A percentile compares a stretch with the other conserved stretches of the same genome.
Evolutionary conservation across 2,888 invertebrate species (phyloP).

Genomic region (Eilema griseolum): DNA sequence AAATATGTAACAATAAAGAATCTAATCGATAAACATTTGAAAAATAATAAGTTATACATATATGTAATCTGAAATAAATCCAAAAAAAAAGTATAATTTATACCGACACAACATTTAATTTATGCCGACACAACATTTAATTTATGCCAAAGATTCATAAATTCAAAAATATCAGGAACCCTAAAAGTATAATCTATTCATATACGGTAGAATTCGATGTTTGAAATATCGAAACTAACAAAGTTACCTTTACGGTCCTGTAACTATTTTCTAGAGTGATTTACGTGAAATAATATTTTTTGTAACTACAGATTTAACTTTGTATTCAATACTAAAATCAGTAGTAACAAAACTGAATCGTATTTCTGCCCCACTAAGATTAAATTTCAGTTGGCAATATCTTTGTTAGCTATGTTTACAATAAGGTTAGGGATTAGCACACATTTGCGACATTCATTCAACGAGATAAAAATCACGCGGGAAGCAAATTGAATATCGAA

Average conservation of each 20-base stretch:
- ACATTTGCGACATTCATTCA: constrained; percentile 48
- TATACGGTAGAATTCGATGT: constrained; percentile 18
- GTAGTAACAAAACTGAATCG: background rate
- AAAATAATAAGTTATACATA: too few relatives aligned
- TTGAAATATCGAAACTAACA: constrained; percentile 11
- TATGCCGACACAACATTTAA: too few relatives aligned
- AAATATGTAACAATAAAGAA: too few relatives aligned
- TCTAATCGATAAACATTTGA: too few relatives aligned
- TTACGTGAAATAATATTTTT: background rate
- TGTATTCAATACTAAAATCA: background rate
- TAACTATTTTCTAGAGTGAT: background rate
- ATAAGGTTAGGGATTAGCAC: constrained; percentile 45
- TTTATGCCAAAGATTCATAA: background rate
- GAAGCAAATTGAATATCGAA: constrained; percentile 23
- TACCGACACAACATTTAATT: too few relatives aligned
- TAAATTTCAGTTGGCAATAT: background rate
- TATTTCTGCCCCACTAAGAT: background rate
- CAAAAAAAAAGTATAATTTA: too few relatives aligned
- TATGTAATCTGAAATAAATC: too few relatives aligned
- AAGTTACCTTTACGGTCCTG: background rate
- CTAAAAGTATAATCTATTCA: constrained; percentile 6
- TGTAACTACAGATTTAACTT: background rate
- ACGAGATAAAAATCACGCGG: constrained; percentile 31
- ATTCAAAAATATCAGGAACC: background rate
- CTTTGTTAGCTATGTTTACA: constrained; percentile 15